A percentile compares a stretch with the other conserved stretches of the same genome.
Conservation (phyloP, 1,140 invertebrate genomes). For the Euwallacea similis region DNA sequence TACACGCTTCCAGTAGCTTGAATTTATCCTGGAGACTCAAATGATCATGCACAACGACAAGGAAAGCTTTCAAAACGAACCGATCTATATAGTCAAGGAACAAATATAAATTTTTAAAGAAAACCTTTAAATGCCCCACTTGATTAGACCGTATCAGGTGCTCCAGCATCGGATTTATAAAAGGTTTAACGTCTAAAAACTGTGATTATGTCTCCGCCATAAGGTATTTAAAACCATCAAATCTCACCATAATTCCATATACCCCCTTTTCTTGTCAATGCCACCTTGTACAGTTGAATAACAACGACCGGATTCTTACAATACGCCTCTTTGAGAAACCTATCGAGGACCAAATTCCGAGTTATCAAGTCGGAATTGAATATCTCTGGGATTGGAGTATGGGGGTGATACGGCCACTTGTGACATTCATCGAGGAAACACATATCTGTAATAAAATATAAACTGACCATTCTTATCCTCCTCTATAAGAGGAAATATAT, state of each 20-base stretch:
- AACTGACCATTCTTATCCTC: not conserved
- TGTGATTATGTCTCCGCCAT: not conserved
- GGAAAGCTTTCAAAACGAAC: slow-evolving; percentile 11
- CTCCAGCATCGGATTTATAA: slow-evolving; percentile 25
- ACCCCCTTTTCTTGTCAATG: slow-evolving; percentile 9
- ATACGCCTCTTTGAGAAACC: slow-evolving; percentile 13
- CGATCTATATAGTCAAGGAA: slow-evolving; percentile 19
- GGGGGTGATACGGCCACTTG: slow-evolving; percentile 23
- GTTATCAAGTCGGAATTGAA: slow-evolving; percentile 7
- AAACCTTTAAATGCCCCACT: slow-evolving; percentile 11
- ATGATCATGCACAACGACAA: slow-evolving; percentile 1
- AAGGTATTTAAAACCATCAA: not conserved
- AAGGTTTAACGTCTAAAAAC: slow-evolving; percentile 28
- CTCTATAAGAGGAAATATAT: slow-evolving; percentile 7
- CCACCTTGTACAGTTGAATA: slow-evolving; percentile 24
- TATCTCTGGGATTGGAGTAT: not conserved
- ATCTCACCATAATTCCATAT: slow-evolving; percentile 24
- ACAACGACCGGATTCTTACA: slow-evolving; percentile 11
- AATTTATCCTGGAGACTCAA: slow-evolving; percentile 8
- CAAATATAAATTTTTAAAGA: slow-evolving; percentile 17
- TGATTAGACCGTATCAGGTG: slow-evolving; percentile 6
- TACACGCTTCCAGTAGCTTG: slow-evolving; percentile 15
- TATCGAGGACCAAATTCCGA: slow-evolving; percentile 16
- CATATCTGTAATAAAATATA: slow-evolving; percentile 19
- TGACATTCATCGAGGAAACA: slow-evolving; percentile 21